phyloP scores from a whole-genome alignment of 2,113 vertebrate genomes.

The Irena cyanogastra region DNA sequence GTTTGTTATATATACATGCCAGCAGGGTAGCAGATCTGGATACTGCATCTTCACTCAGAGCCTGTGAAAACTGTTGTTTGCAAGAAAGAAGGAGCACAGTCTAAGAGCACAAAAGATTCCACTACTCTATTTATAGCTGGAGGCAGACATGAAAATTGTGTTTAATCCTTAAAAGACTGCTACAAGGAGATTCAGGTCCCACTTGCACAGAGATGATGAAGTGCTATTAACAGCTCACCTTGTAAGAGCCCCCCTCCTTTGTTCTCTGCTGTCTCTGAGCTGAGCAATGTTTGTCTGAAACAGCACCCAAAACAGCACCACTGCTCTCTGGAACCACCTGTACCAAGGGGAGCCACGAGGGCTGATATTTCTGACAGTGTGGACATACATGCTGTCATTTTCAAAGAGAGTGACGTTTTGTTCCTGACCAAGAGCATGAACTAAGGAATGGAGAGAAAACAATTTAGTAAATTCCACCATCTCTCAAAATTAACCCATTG shows the following conservation, averaged over 20 bases:
- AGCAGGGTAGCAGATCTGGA: background rate
- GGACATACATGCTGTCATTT: background rate
- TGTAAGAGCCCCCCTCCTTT: background rate
- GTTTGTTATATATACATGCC: background rate
- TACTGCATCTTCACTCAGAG: background rate
- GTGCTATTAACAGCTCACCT: background rate
- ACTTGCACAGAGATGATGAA: background rate
- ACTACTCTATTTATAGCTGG: background rate
- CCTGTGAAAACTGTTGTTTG: background rate
- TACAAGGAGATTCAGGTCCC: background rate
- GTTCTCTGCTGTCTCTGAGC: background rate
- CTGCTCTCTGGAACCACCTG: background rate
- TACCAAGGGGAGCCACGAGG: background rate
- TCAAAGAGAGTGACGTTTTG: background rate
- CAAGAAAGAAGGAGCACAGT: background rate
- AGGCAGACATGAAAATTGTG: background rate
- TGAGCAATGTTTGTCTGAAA: background rate
- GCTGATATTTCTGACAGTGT: background rate
- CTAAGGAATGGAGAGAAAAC: background rate
- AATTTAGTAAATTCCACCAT: background rate
- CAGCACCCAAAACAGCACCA: background rate
- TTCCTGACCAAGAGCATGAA: background rate
- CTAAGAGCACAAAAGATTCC: background rate
- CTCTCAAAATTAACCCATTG: background rate
- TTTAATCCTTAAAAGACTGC: background rate